A percentile compares a stretch with the other conserved stretches of the same genome.
phyloP scores from a whole-genome alignment of 2,113 vertebrate genomes.

The Nibea albiflora region DNA sequence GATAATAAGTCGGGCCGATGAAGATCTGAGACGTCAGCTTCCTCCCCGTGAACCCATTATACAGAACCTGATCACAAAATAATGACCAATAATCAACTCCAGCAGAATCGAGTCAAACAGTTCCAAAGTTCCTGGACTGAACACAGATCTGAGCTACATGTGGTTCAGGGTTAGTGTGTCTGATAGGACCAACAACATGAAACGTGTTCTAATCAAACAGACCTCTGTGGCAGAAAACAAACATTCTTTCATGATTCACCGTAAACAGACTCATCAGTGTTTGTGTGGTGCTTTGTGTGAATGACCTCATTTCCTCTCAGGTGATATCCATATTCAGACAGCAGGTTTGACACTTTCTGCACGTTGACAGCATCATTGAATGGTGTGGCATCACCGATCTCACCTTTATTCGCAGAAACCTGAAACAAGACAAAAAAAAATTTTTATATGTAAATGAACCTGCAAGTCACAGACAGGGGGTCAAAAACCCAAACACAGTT shows the following conservation, averaged over 20 bases:
- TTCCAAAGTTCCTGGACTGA: too few relatives aligned
- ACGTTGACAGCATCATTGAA: constrained; percentile 99
- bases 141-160: too few relatives aligned
- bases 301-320: constrained; percentile 97
- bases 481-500: not conserved
- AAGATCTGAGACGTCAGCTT: constrained; percentile 99
- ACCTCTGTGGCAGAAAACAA: too few relatives aligned
- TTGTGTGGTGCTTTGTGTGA: too few relatives aligned
- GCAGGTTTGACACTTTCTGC: constrained; percentile 97
- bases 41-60: constrained; percentile 98
- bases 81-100: too few relatives aligned
- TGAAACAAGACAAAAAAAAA: constrained; percentile 54
- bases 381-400: constrained; percentile 98
- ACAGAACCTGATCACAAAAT: constrained; percentile 87
- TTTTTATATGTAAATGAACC: not conserved
- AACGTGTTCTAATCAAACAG: too few relatives aligned
- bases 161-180: too few relatives aligned
- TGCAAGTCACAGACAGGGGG: not conserved
- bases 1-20: constrained; percentile 97
- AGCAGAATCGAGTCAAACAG: too few relatives aligned
- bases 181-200: too few relatives aligned
- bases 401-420: constrained; percentile 99
- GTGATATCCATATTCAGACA: constrained; percentile 98
- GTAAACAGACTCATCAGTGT: too few relatives aligned
- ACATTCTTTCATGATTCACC: too few relatives aligned